These are phyloP conservation scores for Drosophila peninsularis DNA, from an alignment of 2,888 invertebrate species.

Conservation along the genomic window DNA sequence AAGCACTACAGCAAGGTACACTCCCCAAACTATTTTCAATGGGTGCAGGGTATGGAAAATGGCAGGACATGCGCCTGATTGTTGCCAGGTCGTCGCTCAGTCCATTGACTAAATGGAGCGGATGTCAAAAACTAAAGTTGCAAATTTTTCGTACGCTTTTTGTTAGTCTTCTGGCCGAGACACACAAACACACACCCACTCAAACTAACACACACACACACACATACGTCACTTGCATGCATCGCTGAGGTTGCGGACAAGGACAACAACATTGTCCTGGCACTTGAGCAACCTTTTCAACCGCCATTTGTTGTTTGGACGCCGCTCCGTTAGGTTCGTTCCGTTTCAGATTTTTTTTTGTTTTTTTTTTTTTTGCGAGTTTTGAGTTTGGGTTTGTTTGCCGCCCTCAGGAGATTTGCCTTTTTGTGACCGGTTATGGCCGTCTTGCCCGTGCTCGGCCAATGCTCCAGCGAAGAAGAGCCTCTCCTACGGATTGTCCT, in stretches of 20 bases:
- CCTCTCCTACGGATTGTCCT: slow-evolving; percentile 39
- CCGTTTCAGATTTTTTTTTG: slow-evolving; percentile 28
- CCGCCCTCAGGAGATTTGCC: slow-evolving; percentile 58
- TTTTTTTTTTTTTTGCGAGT: slow-evolving; percentile 6
- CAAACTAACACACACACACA: slow-evolving; percentile 18
- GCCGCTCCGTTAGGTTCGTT: slow-evolving; percentile 61
- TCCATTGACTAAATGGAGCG: slow-evolving; percentile 75
- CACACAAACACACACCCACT: slow-evolving; percentile 16
- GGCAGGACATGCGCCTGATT: slow-evolving; percentile 65
- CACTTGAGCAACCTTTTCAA: slow-evolving; percentile 58
- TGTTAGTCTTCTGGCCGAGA: slow-evolving; percentile 26
- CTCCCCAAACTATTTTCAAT: not conserved
- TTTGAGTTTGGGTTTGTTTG: slow-evolving; percentile 50
- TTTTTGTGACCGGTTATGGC: slow-evolving; percentile 38
- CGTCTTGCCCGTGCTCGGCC: slow-evolving; percentile 32
- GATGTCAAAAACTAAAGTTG: slow-evolving; percentile 75
- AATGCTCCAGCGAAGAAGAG: slow-evolving; percentile 58
- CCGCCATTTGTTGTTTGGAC: slow-evolving; percentile 76
- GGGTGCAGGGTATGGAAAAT: slow-evolving; percentile 17
- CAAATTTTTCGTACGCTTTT: slow-evolving; percentile 61
- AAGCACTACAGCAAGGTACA: not conserved
- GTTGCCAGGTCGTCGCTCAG: slow-evolving; percentile 73
- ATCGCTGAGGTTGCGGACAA: slow-evolving; percentile 48
- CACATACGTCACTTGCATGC: slow-evolving; percentile 64
- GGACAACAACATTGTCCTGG: slow-evolving; percentile 54